Conservation (phyloP, 2,797 vertebrate genomes). For the Sebastes matsubarae region DNA sequence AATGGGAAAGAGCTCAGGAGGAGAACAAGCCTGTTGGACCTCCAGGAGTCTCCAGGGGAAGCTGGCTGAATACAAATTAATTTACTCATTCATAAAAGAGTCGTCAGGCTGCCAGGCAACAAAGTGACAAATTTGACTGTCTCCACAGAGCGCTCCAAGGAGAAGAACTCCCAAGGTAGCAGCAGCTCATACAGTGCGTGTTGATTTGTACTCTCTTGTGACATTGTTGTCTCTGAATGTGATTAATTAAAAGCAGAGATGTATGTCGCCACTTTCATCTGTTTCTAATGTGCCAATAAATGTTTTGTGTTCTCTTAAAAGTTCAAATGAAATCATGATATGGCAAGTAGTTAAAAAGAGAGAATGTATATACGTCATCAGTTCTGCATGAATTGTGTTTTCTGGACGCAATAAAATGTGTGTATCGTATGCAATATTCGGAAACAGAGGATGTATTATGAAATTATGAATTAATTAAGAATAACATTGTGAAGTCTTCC, state of each 20-base stretch:
- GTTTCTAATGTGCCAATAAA: not conserved
- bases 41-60: not conserved
- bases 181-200: not conserved
- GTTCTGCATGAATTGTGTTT: not conserved
- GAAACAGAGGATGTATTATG: not conserved
- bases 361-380: not conserved
- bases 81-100: conserved; percentile 26
- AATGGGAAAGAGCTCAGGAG: conserved; percentile 11
- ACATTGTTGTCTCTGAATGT: not conserved
- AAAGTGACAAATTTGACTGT: conserved; percentile 3
- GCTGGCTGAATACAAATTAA: conserved; percentile 32
- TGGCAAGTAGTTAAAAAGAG: not conserved
- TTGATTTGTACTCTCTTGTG: not conserved
- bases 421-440: not conserved
- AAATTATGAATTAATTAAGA: not conserved
- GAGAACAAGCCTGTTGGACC: not conserved
- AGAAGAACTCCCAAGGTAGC: not conserved
- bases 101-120: conserved; percentile 13
- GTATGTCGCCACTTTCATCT: not conserved
- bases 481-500: not conserved
- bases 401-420: not conserved
- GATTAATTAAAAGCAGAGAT: not conserved
- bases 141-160: not conserved
- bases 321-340: not conserved
- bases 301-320: not conserved